Evolutionary conservation across 2,888 invertebrate species (phyloP).

Genomic region (Leucoptera coffeella): DNA sequence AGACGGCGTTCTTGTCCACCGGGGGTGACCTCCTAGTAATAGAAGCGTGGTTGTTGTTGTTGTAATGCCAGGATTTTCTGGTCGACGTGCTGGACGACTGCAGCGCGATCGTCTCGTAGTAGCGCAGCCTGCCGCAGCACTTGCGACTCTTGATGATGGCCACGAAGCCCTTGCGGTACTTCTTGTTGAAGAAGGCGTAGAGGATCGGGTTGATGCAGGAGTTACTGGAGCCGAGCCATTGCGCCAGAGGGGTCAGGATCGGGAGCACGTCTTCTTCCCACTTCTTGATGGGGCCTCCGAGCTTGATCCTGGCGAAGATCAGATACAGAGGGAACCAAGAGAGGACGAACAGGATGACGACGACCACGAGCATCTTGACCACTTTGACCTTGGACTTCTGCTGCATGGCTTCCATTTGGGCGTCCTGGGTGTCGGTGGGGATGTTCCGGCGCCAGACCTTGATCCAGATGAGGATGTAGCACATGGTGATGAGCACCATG

Average conservation of each 20-base stretch:
- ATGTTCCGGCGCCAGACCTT: slow-evolving; percentile 84
- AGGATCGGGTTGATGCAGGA: slow-evolving; percentile 93
- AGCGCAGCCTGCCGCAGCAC: slow-evolving; percentile 78
- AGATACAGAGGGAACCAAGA: slow-evolving; percentile 91
- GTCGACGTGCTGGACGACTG: slow-evolving; percentile 82
- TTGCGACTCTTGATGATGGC: slow-evolving; percentile 81
- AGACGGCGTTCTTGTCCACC: slow-evolving; percentile 41
- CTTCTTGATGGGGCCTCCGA: slow-evolving; percentile 66
- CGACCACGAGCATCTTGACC: slow-evolving; percentile 89
- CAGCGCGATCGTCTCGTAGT: slow-evolving; percentile 81
- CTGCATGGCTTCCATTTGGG: slow-evolving; percentile 87
- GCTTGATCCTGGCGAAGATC: slow-evolving; percentile 81
- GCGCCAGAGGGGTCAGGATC: slow-evolving; percentile 80
- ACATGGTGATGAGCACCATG: slow-evolving; percentile 83
- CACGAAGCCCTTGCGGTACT: slow-evolving; percentile 84
- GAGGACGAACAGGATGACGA: slow-evolving; percentile 86
- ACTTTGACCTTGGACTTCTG: slow-evolving; percentile 93
- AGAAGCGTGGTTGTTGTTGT: slow-evolving; percentile 58
- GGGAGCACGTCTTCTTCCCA: slow-evolving; percentile 78
- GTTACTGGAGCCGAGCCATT: slow-evolving; percentile 90
- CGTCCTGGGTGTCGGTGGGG: slow-evolving; percentile 86
- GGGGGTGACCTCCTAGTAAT: slow-evolving; percentile 51
- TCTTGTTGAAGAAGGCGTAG: slow-evolving; percentile 92
- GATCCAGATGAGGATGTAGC: slow-evolving; percentile 89
- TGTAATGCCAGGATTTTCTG: slow-evolving; percentile 80